A percentile compares a stretch with the other conserved stretches of the same genome.
These are phyloP conservation scores for Uloborus diversus DNA, from an alignment of 1,140 invertebrate genomes.

Conservation along the genomic window DNA sequence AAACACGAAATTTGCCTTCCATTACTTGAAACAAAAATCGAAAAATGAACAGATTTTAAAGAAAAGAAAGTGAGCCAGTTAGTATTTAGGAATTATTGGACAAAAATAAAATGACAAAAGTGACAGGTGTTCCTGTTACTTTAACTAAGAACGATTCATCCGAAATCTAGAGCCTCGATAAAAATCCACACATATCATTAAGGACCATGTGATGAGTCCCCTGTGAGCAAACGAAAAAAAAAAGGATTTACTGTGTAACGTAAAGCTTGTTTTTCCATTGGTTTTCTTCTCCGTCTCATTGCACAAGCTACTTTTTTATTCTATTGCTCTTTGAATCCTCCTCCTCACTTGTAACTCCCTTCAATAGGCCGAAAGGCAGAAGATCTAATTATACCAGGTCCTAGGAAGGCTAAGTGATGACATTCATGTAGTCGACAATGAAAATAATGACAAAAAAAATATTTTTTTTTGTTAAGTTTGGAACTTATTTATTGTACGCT, in stretches of 20 bases:
- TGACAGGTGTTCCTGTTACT: no score
- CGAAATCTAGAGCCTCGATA: slow-evolving; percentile 5
- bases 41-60: neutral
- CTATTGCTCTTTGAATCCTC: no score
- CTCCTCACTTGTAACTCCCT: slow-evolving; percentile 23
- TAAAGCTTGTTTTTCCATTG: neutral
- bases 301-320: slow-evolving; percentile 18
- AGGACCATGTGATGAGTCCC: slow-evolving; percentile 2
- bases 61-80: neutral
- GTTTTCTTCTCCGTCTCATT: slow-evolving; percentile 15
- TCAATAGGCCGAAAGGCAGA: slow-evolving; percentile 29
- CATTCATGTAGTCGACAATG: slow-evolving; percentile 42
- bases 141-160: slow-evolving; percentile 9
- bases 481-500: neutral
- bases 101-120: no score
- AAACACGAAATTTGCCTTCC: neutral
- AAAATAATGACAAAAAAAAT: slow-evolving; percentile 8
- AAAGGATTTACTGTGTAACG: no score
- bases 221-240: slow-evolving; percentile 16
- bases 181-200: slow-evolving; percentile 31
- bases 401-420: slow-evolving; percentile 43
- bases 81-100: no score
- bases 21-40: neutral
- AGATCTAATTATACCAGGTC: slow-evolving; percentile 29
- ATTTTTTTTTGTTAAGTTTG: slow-evolving; percentile 7